Evolutionary conservation across 2,113 vertebrate genomes (phyloP).

Genomic region (Cryptomyrus ogoouensis): DNA sequence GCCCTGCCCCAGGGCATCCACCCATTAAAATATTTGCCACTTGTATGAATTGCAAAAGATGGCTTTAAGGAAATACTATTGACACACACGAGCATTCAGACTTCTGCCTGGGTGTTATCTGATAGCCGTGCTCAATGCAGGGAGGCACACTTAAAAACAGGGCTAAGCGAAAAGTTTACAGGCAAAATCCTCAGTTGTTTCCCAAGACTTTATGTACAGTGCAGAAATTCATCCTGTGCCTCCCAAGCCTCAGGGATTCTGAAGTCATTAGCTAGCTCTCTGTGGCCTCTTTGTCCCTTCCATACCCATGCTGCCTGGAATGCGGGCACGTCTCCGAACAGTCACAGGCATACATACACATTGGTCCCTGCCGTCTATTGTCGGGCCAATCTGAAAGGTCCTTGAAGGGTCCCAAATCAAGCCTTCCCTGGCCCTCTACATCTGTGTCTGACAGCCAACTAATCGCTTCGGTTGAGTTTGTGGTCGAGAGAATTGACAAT

Average conservation of each 20-base stretch:
- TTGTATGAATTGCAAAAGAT: background rate
- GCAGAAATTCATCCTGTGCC: constrained; percentile 32
- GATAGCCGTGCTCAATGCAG: background rate
- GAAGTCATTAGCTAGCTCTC: constrained; percentile 16
- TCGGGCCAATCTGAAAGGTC: constrained; percentile 39
- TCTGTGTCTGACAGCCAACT: constrained; percentile 39
- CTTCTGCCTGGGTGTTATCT: background rate
- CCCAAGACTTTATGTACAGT: constrained; percentile 21
- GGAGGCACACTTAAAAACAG: background rate
- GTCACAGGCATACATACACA: constrained; percentile 39
- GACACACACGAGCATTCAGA: background rate
- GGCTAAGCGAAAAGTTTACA: background rate
- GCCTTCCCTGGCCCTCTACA: constrained; percentile 45
- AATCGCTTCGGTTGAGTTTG: constrained; percentile 41
- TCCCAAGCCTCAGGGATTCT: constrained; percentile 38
- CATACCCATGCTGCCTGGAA: constrained; percentile 25
- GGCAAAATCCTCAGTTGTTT: background rate
- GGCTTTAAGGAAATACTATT: background rate
- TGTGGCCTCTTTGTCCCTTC: constrained; percentile 12
- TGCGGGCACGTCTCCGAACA: constrained; percentile 20
- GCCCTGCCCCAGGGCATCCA: background rate
- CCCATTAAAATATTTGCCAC: background rate
- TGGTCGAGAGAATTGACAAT: constrained; percentile 33
- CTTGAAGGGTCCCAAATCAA: constrained; percentile 41
- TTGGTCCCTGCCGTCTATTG: constrained; percentile 43